Base-by-base conservation (phyloP, 2,888 invertebrate species). In the Cephalotes varians region DNA sequence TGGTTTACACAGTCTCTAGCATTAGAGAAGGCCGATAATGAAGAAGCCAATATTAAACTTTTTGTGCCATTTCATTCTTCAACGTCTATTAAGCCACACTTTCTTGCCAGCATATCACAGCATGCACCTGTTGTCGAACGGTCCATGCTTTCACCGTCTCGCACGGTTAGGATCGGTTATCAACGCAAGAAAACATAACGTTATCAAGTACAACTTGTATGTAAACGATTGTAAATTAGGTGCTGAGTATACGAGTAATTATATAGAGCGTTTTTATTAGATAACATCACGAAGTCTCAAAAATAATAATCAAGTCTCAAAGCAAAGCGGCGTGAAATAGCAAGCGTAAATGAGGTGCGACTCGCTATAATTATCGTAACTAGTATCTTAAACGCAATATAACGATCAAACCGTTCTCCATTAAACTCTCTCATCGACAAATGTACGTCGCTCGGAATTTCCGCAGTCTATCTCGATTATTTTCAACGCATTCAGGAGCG, bases 111-210 rank as follows among this genome's bases (percentile, higher is more conserved):
- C 31, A 51, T 76, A 62, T 49, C 64, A 34, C 40, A 65, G 44
- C 37, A 44, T 65, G 74, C 56, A 58, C 77, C 49, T 77, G 82
- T 82, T 67, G 81, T 71, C 83, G 79, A 72, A 83, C 80, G 81
- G 40, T 73, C 65, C 58, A 77, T 83, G 83, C 88, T 89, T 86
- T 85, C 88, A 71, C 64, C 67, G 79, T 62, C 71, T 80, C 60
- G 56, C 64, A 82, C 28, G 56, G 67, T 44, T 69, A 51, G 28
- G 65, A 76, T 54, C 69, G 34, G 56, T 34, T 34, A 72, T 81
- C 80, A 60, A 15, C 51, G 67, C 84, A 83, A 83, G 85, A 86
- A 88, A 86, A 71, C 51, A 73, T 84, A 79, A 74, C 47, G 34
- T 58, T 76, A 64, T n/a, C 28, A 21, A 34, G 18, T 62, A 51